Percentiles rank a stretch among this genome's conserved stretches.
phyloP scores from a whole-genome alignment of 2,888 invertebrate genomes.

The Aphodius granarius region DNA sequence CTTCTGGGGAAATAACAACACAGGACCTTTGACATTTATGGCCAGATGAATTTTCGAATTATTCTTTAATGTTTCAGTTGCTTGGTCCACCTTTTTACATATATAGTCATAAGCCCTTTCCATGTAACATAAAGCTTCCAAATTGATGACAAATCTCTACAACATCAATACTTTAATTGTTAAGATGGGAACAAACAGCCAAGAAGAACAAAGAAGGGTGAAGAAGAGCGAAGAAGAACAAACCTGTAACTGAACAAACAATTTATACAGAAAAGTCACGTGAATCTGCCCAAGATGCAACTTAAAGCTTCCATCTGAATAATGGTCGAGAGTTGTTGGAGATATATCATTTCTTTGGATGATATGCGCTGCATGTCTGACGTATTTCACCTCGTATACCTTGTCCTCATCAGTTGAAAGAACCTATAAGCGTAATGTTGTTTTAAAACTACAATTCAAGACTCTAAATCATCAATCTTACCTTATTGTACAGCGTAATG shows the following conservation, averaged over 20 bases:
- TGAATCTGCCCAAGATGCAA: slow-evolving; percentile 73
- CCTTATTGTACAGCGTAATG: slow-evolving; percentile 75
- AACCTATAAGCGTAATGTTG: slow-evolving; percentile 55
- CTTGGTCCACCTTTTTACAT: slow-evolving; percentile 37
- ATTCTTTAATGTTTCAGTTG: slow-evolving; percentile 48
- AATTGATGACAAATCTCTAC: slow-evolving; percentile 49
- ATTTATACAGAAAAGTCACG: slow-evolving; percentile 67
- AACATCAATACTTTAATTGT: too few species aligned
- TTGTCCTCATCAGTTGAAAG: slow-evolving; percentile 79
- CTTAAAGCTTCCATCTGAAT: slow-evolving; percentile 71
- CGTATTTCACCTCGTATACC: slow-evolving; percentile 77
- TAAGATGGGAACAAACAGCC: neutral
- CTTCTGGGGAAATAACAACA: slow-evolving; percentile 76
- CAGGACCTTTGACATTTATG: slow-evolving; percentile 65
- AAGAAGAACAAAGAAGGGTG: neutral
- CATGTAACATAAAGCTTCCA: slow-evolving; percentile 46
- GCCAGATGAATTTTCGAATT: slow-evolving; percentile 49
- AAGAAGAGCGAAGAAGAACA: slow-evolving; percentile 8
- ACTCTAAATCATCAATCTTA: slow-evolving; percentile 40
- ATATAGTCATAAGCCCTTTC: slow-evolving; percentile 37
- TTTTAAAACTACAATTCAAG: slow-evolving; percentile 16
- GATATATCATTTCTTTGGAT: slow-evolving; percentile 58
- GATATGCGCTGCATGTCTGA: slow-evolving; percentile 65
- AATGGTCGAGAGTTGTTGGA: slow-evolving; percentile 55
- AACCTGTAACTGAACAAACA: slow-evolving; percentile 68